Conservation (phyloP, 2,888 invertebrate genomes). For the Dicycla oo region DNA sequence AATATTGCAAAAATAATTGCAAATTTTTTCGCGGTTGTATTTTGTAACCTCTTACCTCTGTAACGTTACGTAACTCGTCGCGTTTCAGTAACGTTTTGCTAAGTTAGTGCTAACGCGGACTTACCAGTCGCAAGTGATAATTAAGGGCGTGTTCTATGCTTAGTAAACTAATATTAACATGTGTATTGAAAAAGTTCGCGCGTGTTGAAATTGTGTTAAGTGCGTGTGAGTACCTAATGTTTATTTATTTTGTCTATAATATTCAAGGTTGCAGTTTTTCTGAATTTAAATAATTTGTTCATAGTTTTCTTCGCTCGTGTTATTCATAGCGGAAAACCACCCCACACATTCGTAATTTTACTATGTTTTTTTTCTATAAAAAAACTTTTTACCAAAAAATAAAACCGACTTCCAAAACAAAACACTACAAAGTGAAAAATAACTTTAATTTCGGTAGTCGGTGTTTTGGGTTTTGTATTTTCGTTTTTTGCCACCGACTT, state of each 20-base stretch:
- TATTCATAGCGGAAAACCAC: background rate
- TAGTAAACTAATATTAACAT: constrained; percentile 11
- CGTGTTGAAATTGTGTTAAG: constrained; percentile 26
- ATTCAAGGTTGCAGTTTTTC: constrained; percentile 11
- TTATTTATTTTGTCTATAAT: constrained; percentile 11
- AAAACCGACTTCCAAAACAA: too few species aligned
- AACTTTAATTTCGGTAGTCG: too few species aligned
- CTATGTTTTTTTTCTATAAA: too few species aligned
- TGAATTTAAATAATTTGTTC: background rate
- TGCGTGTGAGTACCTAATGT: constrained; percentile 17
- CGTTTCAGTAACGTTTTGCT: constrained; percentile 56
- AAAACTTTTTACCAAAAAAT: too few species aligned
- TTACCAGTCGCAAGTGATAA: constrained; percentile 48
- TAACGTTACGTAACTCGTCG: constrained; percentile 55
- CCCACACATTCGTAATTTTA: too few species aligned
- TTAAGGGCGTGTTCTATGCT: constrained; percentile 37
- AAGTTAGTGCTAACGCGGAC: constrained; percentile 57
- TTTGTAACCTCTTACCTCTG: constrained; percentile 42
- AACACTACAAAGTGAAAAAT: too few species aligned
- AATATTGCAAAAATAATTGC: constrained; percentile 42
- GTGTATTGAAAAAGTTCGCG: constrained; percentile 28
- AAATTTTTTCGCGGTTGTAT: constrained; percentile 44
- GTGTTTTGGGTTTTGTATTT: too few species aligned
- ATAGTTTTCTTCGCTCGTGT: background rate
- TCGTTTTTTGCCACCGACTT: too few species aligned